Evolutionary conservation across 2,797 vertebrate species (phyloP), one percentile per base, ranked within the genome.

Genomic region (Microtus obscurus): DNA sequence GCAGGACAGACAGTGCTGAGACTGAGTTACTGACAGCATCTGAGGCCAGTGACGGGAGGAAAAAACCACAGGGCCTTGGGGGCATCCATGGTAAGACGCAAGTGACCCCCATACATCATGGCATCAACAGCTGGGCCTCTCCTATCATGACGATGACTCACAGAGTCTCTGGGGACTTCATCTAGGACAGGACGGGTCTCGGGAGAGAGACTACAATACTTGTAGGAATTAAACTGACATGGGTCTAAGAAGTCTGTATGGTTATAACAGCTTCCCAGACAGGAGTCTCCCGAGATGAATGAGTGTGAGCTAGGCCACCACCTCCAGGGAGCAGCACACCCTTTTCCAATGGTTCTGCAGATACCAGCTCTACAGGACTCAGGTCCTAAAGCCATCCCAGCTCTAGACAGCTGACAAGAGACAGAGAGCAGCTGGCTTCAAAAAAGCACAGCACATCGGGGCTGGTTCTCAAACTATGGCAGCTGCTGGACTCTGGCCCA

Each of bases 71-170:
- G 31, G 6, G 19, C n/a, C 40, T 76, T 76, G 40, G 31, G 73
- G 27, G 6, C 3, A 14, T 1, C 2, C 2, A 13, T 0, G 25
- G 34, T 7, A 73, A 29, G 71, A 65, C 5, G 10, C 8, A 43
- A 29, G 61, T 6, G n/a, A 43, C 6, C 19, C 6, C 10, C 27
- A 5, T 6, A 16, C 23, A 31, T 29, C 29, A 1, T 9, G 2
- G 2, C 21, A 12, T 25, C 23, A 5, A n/a, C 45, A 16, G 45
- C 29, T 12, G 40, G 12, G 40, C n/a, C 17, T 34, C 65, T 37
- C 59, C 45, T 6, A 3, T 51, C 4, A 45, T n/a, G 81, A 16
- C 27, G 6, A 6, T 1, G 1, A 43, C 29, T 78, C 59, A 37
- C 45, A 40, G 51, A 3, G 37, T 29, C 27, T 17, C 8, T 21